Base-by-base conservation (phyloP, 1,140 invertebrate species). In the Myzus persicae region DNA sequence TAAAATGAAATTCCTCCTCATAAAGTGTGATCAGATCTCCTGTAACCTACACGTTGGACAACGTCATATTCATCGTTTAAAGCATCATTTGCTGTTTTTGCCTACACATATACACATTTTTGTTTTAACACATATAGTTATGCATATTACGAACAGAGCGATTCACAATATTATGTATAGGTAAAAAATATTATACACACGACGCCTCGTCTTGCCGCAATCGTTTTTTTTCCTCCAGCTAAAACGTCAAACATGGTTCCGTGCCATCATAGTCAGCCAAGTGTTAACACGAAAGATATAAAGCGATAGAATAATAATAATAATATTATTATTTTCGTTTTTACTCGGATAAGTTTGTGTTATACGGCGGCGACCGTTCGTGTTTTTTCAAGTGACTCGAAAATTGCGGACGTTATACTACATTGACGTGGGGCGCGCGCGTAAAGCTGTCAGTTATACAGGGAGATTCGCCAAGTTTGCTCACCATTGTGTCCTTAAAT, bases 321-420 rank as follows among this genome's bases (percentile, higher is more conserved):
- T 42, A 48, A 51, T 89, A 89, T 26, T 89, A 89, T 26, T 85
- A 26, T 89, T 89, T 89, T 38, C 87, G 87, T 89, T 89, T 89
- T 89, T 89, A 89, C 87, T 51, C 46, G 8, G 36, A 54, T 36
- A 51, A 89, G 87, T 89, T 51, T 51, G 36, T 51, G 51, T 89
- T 22, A 38, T 38, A 51, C 42, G 1, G 40, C 5, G 36, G 46
- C 84, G 81, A 85, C 44, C 26, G 44, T 18, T 38, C 18, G n/a
- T 88, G 31, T 88, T 88, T 88, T 88, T 88, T 36, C 85, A n/a
- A n/a, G 44, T 48, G 24, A 31, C 82, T 89, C n/a, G 3, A 51
- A 89, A 89, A 46, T 89, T 24, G 46, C 46, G 87, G 46, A 89
- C 44, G 8, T 84, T 87, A 24, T n/a, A 14, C 4, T 67, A n/a